Evolutionary conservation across 2,113 vertebrate genomes (phyloP), one percentile per base, ranked within the genome.

Genomic region (Chlorodrepanis virens): DNA sequence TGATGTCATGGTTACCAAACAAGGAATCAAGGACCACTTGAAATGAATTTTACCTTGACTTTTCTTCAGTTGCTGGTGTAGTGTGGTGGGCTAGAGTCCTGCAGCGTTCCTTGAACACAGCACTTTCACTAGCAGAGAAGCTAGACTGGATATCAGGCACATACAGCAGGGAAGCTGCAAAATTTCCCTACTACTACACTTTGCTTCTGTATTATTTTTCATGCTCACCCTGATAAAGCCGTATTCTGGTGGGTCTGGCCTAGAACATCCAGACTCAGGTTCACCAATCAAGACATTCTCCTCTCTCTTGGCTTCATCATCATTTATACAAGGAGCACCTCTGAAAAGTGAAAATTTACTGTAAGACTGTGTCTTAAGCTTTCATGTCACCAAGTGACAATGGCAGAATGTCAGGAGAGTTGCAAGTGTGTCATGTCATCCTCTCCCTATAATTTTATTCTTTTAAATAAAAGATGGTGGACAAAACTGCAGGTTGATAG

Each of bases 311-410:
- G 83, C 96, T 90, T 99, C 99, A 39, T 98, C 96, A 69, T 99
- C 99, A 56, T 97, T 98, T 87, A 99, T 98, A 89, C 99, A 99
- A 15, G 98, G 96, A 40, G 98, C 97, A 67, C 98, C 98, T 78
- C 99, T 99, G 95, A 17, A 93, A 96, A 93, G 54, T 15, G 52
- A 87, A 53, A 90, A 69, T 24, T 45, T 89, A 6, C 8, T 81
- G 16, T 78, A 39, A 89, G 45, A 12, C 10, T 61, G 16, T 52
- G 29, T 67, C 12, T 69, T 83, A 74, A 88, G 19, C 10, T 64
- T 18, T 75, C 19, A 2, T 33, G 8, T 75, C 23, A 53, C 24
- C 53, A 65, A 52, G 21, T 39, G 27, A 54, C 14, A 60, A 40
- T 5, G 22, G 7, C 44, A 81, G 29, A 71, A n/a, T 50, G 6